Conservation (phyloP, 2,113 vertebrate species). For the Strix aluco region DNA sequence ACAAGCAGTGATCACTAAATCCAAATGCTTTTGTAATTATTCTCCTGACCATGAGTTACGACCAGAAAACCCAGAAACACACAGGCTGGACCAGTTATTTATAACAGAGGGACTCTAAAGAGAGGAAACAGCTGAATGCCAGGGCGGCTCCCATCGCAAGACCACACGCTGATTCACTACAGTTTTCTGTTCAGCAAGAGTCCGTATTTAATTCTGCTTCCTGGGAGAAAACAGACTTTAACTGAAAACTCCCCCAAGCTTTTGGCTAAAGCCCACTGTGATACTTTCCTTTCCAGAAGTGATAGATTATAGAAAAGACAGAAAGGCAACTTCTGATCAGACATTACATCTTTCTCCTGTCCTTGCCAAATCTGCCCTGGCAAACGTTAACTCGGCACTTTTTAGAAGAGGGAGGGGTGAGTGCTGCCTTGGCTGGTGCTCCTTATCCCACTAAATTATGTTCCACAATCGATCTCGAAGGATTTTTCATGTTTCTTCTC, state of each 20-base stretch:
- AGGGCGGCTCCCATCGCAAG: neutral
- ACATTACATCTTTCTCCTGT: neutral
- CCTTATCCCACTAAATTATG: neutral
- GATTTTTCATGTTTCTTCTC: neutral
- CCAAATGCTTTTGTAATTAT: neutral
- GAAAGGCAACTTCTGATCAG: neutral
- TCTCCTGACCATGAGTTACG: neutral
- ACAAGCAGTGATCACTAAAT: neutral
- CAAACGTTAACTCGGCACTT: neutral
- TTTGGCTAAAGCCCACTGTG: neutral
- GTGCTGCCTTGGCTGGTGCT: neutral
- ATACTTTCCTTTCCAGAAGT: neutral
- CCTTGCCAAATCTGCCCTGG: neutral
- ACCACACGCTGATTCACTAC: neutral
- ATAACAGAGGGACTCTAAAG: neutral
- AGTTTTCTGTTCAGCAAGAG: neutral
- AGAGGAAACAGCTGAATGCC: neutral
- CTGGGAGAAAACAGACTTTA: neutral
- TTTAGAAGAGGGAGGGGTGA: neutral
- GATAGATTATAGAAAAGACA: neutral
- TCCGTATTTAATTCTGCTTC: neutral
- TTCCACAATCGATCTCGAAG: neutral
- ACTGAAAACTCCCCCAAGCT: neutral
- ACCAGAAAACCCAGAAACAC: slow-evolving; percentile 12
- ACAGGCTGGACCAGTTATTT: neutral